Conservation (phyloP, 2,888 invertebrate genomes). For the Cetonia aurata region DNA sequence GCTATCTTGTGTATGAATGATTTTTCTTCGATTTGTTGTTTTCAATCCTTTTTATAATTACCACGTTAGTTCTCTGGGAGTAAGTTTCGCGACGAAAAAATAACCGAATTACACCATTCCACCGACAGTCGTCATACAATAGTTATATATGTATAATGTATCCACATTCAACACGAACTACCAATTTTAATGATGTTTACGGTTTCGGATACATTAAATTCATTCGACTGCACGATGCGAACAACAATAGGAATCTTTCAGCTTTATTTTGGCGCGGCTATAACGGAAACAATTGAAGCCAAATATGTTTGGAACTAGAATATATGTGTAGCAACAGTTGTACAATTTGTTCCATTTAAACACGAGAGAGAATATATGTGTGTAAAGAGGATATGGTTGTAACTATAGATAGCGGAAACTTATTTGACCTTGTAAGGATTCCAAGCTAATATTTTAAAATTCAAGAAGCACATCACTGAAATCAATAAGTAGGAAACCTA, state of each 20-base stretch:
- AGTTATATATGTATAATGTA: conserved; percentile 1
- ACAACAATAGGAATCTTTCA: conserved; percentile 16
- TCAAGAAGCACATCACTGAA: too few relatives aligned
- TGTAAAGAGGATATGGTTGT: conserved; percentile 2
- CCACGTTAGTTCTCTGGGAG: not conserved
- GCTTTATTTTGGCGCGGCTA: conserved; percentile 11
- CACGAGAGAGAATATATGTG: not conserved
- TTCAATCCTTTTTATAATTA: conserved; percentile 19
- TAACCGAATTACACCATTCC: conserved; percentile 10
- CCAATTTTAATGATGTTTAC: conserved; percentile 32
- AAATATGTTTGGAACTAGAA: conserved; percentile 10
- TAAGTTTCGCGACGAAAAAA: too few relatives aligned
- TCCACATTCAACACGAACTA: conserved; percentile 15
- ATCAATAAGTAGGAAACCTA: too few relatives aligned
- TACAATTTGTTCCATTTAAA: not conserved
- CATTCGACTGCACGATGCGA: conserved; percentile 4
- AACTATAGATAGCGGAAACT: not conserved
- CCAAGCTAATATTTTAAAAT: conserved; percentile 1
- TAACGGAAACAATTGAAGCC: conserved; percentile 24
- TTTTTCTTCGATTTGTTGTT: not conserved
- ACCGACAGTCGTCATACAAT: not conserved
- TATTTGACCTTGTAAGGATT: conserved; percentile 18
- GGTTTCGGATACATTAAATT: conserved; percentile 8
- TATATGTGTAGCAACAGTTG: conserved; percentile 5
- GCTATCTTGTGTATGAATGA: not conserved